Percentiles rank a stretch among this genome's conserved stretches.
These are phyloP conservation scores for Marmota monax DNA, from an alignment of 2,113 vertebrate species.

Conservation along the genomic window DNA sequence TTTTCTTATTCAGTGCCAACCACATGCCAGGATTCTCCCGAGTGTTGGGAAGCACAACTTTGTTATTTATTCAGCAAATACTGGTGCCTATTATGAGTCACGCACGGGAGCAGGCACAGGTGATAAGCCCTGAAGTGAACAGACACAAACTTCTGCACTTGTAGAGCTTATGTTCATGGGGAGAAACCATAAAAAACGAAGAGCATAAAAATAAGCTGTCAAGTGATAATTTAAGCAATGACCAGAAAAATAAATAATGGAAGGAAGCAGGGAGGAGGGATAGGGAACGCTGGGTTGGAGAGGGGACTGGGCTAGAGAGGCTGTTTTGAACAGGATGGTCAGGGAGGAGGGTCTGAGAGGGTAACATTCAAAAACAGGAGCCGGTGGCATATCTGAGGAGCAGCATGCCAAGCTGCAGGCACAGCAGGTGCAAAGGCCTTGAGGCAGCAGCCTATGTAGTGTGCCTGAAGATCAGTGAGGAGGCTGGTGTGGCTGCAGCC, in stretches of 20 bases:
- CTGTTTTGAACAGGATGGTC: not conserved
- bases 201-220: not conserved
- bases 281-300: too few relatives aligned
- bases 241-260: too few relatives aligned
- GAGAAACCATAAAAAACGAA: not conserved
- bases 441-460: not conserved
- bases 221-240: not conserved
- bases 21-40: too few relatives aligned
- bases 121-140: not conserved
- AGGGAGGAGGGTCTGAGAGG: not conserved
- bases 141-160: not conserved
- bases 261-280: not conserved
- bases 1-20: too few relatives aligned
- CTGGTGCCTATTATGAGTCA: not conserved
- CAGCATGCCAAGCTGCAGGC: not conserved
- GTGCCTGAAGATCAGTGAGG: not conserved
- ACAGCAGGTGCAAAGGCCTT: not conserved
- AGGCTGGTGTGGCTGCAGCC: not conserved
- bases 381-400: not conserved
- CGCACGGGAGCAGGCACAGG: not conserved
- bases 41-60: too few relatives aligned
- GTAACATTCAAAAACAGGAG: not conserved
- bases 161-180: not conserved
- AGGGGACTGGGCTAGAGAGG: not conserved
- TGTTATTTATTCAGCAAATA: too few relatives aligned